A percentile compares a stretch with the other conserved stretches of the same genome.
Evolutionary conservation across 2,888 invertebrate genomes (phyloP).

Genomic region (Meteorus cinctellus): DNA sequence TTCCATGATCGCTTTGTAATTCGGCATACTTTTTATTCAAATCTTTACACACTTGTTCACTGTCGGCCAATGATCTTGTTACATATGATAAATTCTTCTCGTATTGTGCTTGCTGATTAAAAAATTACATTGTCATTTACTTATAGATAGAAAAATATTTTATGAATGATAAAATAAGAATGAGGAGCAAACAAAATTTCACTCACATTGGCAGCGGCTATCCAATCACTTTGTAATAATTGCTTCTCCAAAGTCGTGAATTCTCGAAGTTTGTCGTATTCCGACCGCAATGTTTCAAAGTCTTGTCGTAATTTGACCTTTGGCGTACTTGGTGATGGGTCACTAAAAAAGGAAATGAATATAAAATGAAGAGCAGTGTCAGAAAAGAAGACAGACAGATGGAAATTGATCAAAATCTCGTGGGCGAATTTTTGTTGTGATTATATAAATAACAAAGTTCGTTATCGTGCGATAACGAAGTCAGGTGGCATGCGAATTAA

Average conservation of each 20-base stretch:
- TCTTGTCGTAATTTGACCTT: constrained; percentile 66
- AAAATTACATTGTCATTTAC: constrained; percentile 35
- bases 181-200: not conserved
- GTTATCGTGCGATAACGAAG: not conserved
- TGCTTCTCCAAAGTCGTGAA: constrained; percentile 79
- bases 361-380: constrained; percentile 3
- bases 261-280: constrained; percentile 76
- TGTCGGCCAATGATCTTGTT: constrained; percentile 49
- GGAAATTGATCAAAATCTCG: constrained; percentile 28
- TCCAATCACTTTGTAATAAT: constrained; percentile 70
- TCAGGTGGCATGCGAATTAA: not conserved
- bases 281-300: constrained; percentile 72
- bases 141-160: not conserved
- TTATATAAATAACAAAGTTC: not conserved
- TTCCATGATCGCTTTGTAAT: constrained; percentile 47
- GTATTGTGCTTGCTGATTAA: constrained; percentile 31
- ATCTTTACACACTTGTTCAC: constrained; percentile 48
- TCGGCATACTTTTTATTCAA: constrained; percentile 53
- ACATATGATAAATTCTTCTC: constrained; percentile 42
- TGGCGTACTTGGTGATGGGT: constrained; percentile 64
- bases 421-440: constrained; percentile 44
- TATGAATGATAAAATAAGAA: constrained; percentile 9
- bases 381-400: constrained; percentile 71
- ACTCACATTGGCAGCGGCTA: constrained; percentile 45
- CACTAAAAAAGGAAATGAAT: constrained; percentile 37